Evolutionary conservation across 2,888 invertebrate species (phyloP), one percentile per base, ranked within the genome.

Genomic region (Callinectes sapidus): DNA sequence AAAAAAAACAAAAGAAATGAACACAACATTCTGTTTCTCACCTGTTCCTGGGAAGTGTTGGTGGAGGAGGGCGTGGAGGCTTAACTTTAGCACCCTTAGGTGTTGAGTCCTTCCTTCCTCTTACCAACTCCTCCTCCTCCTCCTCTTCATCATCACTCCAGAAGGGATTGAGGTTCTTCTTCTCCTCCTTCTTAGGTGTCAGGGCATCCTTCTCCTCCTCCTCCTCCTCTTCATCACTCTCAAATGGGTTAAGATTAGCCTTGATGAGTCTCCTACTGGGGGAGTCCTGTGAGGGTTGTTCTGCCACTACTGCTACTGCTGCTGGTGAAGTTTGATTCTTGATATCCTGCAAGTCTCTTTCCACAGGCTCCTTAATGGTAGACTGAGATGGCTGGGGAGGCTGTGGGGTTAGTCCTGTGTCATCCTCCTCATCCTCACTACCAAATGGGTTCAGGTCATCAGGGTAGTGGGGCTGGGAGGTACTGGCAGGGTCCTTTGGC

Each of bases 391-490:
- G 97, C 28, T 96, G 96, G 95, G 90, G 92, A 6, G 92, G 35
- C 32, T 88, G 87, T 14, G n/a, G 87, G 5, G 23, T 16, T 39
- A 61, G 71, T 81, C 42, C 85, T 18, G 55, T n/a, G 42, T 48
- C 89, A 18, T 85, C 86, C n/a, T 66, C 61, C 14, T 28, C 85
- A 32, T 92, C 87, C 18, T 97, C 97, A 95, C 97, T 97, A 66
- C 97, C 97, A 96, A 98, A 98, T 8, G 98, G 98, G 96, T 98
- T 98, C 94, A 98, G 96, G 95, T 97, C 97, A 94, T 97, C 97
- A 0, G 98, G 98, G 96, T 98, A 98, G 81, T 94, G 91, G 91
- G 71, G 55, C 71, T 90, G 81, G 13, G 81, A 81, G 28, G 32
- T 55, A 23, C 35, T 32, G 61, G 35, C 39, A 35, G 87, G 48